Base-by-base conservation (phyloP, 2,797 vertebrate species). In the Neosilurus hyrtlii region DNA sequence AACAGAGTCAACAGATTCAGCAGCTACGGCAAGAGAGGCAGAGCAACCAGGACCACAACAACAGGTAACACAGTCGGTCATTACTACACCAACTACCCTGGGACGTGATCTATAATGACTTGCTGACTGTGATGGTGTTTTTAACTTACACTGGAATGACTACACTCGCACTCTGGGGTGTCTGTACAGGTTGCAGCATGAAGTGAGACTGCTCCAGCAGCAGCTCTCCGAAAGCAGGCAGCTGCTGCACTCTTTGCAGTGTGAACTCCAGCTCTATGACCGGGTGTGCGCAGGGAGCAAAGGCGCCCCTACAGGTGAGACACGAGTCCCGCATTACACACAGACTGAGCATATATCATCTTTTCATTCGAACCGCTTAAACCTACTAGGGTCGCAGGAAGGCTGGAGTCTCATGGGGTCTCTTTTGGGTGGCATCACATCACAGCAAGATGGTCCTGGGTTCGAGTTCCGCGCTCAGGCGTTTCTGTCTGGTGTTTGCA, bases 141-240 rank as follows among this genome's bases (percentile, higher is more conserved):
- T 10, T 37, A 59, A 15, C 56, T 61, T 76, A 59, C 52, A 30
- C 16, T 54, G n/a, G 24, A 52, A 4, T 43, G 43, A 43, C 8
- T 43, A 43, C 43, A 43, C 8, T 43, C 43, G 8, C 43, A 43
- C 43, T 65, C 15, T 80, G 75, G 43, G 79, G 59, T 72, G 59
- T 85, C 22, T 68, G 59, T 74, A 1, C 90, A 99, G 98, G 91
- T 91, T 97, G 74, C 96, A 97, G 86, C 96, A 96, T 59, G 95
- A 95, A 3, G 93, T 94, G 85, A 93, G 90, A 0, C 92, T 97
- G 9, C 93, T 98, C 84, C 96, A 97, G 89, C 97, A 97, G 87
- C 96, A 98, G 93, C 91, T 95, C 0, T 94, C 95, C 80, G 97
- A 97, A 91, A 96, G 95, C 84, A 93, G 91, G 74, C 92, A 95